These are phyloP conservation scores for Microcebus griseorufus DNA, from an alignment of 2,113 vertebrate genomes.

Conservation along the genomic window DNA sequence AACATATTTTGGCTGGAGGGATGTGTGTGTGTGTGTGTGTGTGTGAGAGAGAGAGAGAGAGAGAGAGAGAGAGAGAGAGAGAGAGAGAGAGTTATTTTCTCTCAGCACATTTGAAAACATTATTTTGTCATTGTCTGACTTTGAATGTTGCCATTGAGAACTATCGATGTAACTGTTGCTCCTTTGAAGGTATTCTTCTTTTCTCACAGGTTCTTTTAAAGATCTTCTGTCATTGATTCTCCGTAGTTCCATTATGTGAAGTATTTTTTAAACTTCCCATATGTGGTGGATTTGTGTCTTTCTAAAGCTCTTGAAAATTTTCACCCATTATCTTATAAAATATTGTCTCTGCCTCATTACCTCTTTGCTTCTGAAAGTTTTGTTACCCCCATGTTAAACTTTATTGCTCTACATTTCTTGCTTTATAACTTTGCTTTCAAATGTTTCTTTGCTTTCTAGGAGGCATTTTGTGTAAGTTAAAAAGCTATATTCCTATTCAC, in stretches of 20 bases:
- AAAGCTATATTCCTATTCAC: not conserved
- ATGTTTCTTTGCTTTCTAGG: not conserved
- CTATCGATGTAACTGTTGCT: not conserved
- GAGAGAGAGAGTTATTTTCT: not conserved
- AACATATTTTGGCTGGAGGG: not conserved
- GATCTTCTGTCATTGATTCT: not conserved
- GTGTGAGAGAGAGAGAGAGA: not conserved
- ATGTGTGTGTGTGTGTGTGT: not conserved
- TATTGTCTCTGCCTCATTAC: not conserved
- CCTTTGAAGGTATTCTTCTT: not conserved
- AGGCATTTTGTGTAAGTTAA: not conserved
- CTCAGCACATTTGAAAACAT: not conserved
- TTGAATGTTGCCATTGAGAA: not conserved
- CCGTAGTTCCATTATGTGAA: not conserved
- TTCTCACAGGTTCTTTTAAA: not conserved
- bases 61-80: no score
- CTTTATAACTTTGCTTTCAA: not conserved
- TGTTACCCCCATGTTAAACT: not conserved
- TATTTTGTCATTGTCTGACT: not conserved
- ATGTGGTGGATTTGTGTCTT: not conserved
- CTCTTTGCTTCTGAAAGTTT: not conserved
- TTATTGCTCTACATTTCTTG: not conserved
- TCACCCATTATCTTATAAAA: not conserved
- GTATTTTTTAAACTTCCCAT: not conserved
- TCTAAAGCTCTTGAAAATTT: not conserved